phyloP scores from a whole-genome alignment of 1,140 invertebrate species.

The Rhizoglyphus robini region DNA sequence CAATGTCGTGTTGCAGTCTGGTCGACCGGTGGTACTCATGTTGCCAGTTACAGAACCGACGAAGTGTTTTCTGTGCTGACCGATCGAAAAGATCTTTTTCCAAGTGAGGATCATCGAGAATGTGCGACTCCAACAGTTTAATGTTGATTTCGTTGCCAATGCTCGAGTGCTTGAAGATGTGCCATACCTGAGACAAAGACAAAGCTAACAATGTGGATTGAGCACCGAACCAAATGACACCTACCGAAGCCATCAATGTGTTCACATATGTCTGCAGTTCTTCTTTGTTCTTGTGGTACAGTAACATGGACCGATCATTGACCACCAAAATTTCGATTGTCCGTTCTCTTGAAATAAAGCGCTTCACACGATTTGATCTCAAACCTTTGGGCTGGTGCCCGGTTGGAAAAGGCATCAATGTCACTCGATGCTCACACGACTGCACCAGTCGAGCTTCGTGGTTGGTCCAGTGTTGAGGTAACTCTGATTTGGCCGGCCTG shows the following conservation, averaged over 20 bases:
- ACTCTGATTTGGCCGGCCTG: neutral
- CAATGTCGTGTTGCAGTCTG: conserved; percentile 52
- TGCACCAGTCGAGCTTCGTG: neutral
- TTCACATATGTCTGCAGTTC: conserved; percentile 54
- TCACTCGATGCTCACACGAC: neutral
- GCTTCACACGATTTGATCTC: conserved; percentile 11
- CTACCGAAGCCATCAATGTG: conserved; percentile 63
- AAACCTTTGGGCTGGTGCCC: neutral
- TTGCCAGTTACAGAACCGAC: conserved; percentile 57
- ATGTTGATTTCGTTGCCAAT: conserved; percentile 67
- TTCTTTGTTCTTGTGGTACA: conserved; percentile 45
- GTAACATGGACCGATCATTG: conserved; percentile 60
- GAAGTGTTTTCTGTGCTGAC: conserved; percentile 48
- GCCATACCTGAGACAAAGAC: conserved; percentile 43
- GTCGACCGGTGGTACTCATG: conserved; percentile 39
- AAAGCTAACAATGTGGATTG: conserved; percentile 9
- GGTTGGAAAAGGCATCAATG: neutral
- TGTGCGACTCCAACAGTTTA: conserved; percentile 39
- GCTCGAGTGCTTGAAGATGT: conserved; percentile 61
- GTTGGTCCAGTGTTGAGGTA: neutral
- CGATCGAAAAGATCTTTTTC: conserved; percentile 4
- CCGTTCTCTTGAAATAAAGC: conserved; percentile 43
- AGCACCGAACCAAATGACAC: conserved; percentile 23
- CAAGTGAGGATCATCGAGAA: neutral
- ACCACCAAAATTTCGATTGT: conserved; percentile 65